These are phyloP conservation scores for Tachina grossa DNA, from an alignment of 2,888 invertebrate species.

Conservation along the genomic window DNA sequence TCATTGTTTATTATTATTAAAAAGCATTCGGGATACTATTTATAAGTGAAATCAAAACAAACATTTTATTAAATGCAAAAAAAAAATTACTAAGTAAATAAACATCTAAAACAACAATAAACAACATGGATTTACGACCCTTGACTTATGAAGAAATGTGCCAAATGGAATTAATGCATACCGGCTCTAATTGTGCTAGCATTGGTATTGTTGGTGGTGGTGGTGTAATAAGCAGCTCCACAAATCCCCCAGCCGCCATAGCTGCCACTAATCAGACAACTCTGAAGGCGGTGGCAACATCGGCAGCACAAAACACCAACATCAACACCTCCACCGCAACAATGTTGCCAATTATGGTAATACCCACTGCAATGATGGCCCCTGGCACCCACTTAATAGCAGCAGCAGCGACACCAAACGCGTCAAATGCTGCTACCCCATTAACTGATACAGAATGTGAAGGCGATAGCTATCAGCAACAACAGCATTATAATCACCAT, in stretches of 20 bases:
- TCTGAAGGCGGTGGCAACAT: conserved; percentile 33
- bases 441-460: conserved; percentile 34
- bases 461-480: conserved; percentile 58
- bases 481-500: conserved; percentile 2
- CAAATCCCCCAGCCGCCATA: conserved; percentile 26
- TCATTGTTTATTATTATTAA: too few species aligned
- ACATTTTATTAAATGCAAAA: not conserved
- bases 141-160: conserved; percentile 82
- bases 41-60: not conserved
- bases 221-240: conserved; percentile 48
- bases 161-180: conserved; percentile 81
- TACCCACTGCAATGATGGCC: conserved; percentile 80
- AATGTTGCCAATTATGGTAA: conserved; percentile 82
- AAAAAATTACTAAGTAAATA: not conserved
- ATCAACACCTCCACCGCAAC: conserved; percentile 74
- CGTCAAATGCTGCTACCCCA: conserved; percentile 64
- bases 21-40: too few species aligned
- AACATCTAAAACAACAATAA: not conserved
- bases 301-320: conserved; percentile 7
- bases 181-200: conserved; percentile 58
- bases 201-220: conserved; percentile 31
- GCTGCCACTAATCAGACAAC: conserved; percentile 61
- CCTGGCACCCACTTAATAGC: conserved; percentile 73
- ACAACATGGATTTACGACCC: conserved; percentile 80
- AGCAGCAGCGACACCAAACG: conserved; percentile 57